These are phyloP conservation scores for Nerophis ophidion DNA, from an alignment of 2,113 vertebrate species.

Conservation along the genomic window DNA sequence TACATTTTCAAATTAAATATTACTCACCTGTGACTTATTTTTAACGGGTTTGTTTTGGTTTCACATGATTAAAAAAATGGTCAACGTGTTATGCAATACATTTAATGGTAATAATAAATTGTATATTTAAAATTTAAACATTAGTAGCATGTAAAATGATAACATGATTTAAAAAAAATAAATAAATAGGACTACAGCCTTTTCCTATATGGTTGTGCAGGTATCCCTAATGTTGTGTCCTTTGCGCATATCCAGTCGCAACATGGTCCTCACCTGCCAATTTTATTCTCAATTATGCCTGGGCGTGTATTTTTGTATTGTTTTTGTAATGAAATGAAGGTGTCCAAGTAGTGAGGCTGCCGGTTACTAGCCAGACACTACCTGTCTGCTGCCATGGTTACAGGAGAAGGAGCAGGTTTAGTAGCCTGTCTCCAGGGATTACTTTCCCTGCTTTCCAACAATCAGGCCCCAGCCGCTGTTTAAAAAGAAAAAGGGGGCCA, in stretches of 20 bases:
- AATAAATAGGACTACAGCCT: too few relatives aligned
- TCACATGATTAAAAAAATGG: too few relatives aligned
- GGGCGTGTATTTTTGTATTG: background rate
- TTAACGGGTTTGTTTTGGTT: too few relatives aligned
- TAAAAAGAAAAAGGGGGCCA: conserved; percentile 60
- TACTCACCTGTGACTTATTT: too few relatives aligned
- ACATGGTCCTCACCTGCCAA: conserved; percentile 1
- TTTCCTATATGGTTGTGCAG: too few relatives aligned
- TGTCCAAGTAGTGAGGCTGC: conserved; percentile 53
- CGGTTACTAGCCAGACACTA: conserved; percentile 70
- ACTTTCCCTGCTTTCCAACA: conserved; percentile 61
- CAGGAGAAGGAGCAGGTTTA: conserved; percentile 63
- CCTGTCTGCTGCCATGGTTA: conserved; percentile 74
- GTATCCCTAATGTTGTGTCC: background rate
- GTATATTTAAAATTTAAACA: too few relatives aligned
- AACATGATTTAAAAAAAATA: too few relatives aligned
- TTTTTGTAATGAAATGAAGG: conserved; percentile 1
- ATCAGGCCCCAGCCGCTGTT: conserved; percentile 53
- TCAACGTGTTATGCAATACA: too few relatives aligned
- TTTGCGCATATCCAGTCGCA: conserved; percentile 7
- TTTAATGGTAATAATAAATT: too few relatives aligned
- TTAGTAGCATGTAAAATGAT: too few relatives aligned
- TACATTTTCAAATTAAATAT: too few relatives aligned
- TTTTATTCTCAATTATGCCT: background rate
- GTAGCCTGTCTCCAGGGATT: conserved; percentile 66